phyloP scores from a whole-genome alignment of 2,888 invertebrate species.

The Callinectes sapidus region DNA sequence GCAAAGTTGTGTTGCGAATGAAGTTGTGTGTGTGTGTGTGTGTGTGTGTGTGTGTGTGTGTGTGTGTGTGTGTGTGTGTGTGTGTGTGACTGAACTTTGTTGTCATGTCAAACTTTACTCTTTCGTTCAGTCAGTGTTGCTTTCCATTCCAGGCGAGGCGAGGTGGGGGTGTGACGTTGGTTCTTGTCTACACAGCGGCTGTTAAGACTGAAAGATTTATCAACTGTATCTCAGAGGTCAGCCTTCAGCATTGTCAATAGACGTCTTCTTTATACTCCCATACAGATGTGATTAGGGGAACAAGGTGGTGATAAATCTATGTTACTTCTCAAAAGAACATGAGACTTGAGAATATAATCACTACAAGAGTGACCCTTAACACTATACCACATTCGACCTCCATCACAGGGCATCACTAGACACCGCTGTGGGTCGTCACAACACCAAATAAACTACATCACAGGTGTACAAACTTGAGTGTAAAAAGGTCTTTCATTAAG shows the following conservation, averaged over 20 bases:
- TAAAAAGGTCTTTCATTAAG: slow-evolving; percentile 41
- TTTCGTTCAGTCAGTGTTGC: not conserved
- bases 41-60: not conserved
- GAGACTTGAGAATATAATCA: not conserved
- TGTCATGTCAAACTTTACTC: not conserved
- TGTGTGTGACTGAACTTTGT: not conserved
- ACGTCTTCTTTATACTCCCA: not conserved
- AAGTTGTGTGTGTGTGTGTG: too few relatives aligned
- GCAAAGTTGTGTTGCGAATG: too few relatives aligned
- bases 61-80: not conserved
- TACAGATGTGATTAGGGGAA: not conserved
- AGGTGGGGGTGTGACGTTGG: not conserved
- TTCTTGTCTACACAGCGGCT: not conserved
- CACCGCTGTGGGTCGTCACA: not conserved
- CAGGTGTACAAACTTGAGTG: slow-evolving; percentile 49
- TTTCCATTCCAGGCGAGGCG: not conserved
- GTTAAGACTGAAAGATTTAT: not conserved
- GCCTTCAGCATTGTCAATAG: not conserved
- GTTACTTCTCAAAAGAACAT: not conserved
- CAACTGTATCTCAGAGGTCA: not conserved
- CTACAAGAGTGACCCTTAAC: slow-evolving; percentile 9
- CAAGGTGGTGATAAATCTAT: not conserved
- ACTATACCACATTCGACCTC: not conserved
- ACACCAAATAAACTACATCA: slow-evolving; percentile 40
- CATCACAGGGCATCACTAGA: not conserved